Evolutionary conservation across 1,140 invertebrate genomes (phyloP).

Genomic region (Drosophila erecta): DNA sequence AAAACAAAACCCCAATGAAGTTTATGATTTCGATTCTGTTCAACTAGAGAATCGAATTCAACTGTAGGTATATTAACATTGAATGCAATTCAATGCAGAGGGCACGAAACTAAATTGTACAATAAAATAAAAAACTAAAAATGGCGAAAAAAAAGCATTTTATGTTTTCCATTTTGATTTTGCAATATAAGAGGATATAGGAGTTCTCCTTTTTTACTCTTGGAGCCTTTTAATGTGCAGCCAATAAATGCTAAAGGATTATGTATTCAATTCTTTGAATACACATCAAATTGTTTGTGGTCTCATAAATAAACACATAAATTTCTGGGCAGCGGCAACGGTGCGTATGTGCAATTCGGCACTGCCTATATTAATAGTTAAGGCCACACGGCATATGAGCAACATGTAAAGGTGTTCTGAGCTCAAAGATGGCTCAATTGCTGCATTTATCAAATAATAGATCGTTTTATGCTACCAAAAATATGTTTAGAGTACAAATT

Average conservation of each 20-base stretch:
- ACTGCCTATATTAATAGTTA: not conserved
- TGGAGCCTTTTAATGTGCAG: not conserved
- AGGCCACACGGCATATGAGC: not conserved
- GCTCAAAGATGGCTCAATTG: not conserved
- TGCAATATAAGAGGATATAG: not conserved
- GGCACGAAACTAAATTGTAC: not conserved
- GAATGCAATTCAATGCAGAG: not conserved
- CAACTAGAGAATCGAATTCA: slow-evolving; percentile 16
- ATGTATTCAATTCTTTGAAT: not conserved
- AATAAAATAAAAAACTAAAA: not conserved
- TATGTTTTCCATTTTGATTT: slow-evolving; percentile 6
- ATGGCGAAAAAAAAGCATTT: not conserved
- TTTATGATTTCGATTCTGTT: slow-evolving; percentile 18
- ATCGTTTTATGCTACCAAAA: not conserved
- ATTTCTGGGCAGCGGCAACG: not conserved
- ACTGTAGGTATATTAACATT: slow-evolving; percentile 11
- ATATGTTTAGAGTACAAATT: not conserved
- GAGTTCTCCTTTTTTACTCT: not conserved
- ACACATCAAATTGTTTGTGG: not conserved
- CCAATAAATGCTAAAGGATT: slow-evolving; percentile 2
- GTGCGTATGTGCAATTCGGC: not conserved
- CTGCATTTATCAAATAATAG: not conserved
- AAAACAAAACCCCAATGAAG: slow-evolving; percentile 1
- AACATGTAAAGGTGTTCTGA: too few relatives aligned
- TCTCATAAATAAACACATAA: not conserved